These are phyloP conservation scores for Ischnura elegans DNA, from an alignment of 2,888 invertebrate species.

Conservation along the genomic window DNA sequence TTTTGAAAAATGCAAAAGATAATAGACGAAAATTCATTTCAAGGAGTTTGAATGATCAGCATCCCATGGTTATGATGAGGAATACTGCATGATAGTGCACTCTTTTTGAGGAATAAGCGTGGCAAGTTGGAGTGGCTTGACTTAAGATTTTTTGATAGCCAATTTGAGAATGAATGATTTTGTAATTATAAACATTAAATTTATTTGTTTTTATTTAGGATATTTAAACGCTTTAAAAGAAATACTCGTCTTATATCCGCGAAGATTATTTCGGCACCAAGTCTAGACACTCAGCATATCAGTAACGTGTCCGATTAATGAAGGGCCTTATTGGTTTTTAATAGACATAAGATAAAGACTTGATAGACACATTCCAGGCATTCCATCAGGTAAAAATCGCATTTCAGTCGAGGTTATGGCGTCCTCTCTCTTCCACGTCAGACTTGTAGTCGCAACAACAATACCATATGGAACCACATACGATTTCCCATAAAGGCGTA, in stretches of 20 bases:
- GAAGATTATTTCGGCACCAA: too few relatives aligned
- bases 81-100: too few relatives aligned
- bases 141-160: too few relatives aligned
- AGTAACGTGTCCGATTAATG: too few relatives aligned
- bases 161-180: too few relatives aligned
- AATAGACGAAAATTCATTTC: too few relatives aligned
- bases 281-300: neutral
- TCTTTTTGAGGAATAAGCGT: too few relatives aligned
- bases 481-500: neutral
- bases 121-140: neutral
- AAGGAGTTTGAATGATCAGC: too few relatives aligned
- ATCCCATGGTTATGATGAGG: too few relatives aligned
- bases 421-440: neutral
- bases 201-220: neutral
- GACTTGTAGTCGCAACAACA: neutral
- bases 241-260: too few relatives aligned
- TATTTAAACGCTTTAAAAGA: too few relatives aligned
- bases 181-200: neutral
- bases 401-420: neutral
- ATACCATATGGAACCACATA: slow-evolving; percentile 55
- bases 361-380: neutral
- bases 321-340: neutral
- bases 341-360: neutral
- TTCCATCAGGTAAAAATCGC: neutral
- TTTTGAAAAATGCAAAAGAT: too few relatives aligned